Base-by-base conservation (phyloP, 2,113 vertebrate genomes). In the Eidolon helvum region DNA sequence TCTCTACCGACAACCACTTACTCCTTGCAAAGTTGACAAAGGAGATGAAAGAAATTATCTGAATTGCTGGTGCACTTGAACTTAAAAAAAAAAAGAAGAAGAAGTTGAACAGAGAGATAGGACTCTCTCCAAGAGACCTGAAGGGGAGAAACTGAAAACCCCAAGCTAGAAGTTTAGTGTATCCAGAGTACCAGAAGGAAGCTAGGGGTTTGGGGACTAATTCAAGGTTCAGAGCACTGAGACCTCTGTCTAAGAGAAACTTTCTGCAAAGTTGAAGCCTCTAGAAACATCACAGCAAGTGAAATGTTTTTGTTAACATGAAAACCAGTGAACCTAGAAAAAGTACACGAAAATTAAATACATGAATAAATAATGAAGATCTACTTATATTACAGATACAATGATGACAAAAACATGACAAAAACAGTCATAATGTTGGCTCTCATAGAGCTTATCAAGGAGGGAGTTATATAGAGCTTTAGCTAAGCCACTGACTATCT, bases 1-100 rank as follows among this genome's bases (percentile, higher is more conserved):
- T 38, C 38, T 43, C 38, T 83, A 72, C 48, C 21, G 74, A 75
- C 26, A 77, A 91, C 8, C 10, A 96, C 68, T 95, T 97, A 90
- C 61, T 74, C 91, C 38, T 93, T 91, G 33, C 19, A 89, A 74
- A 74, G 35, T n/a, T 87, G 68, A 35, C 24, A 77, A 80, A 71
- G 0, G 55, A 80, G 57, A 68, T 10, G 21, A 65, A 19, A 90
- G 18, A 91, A 48, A 63, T 69, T 69, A 75, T 94, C 40, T 90
- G 26, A 95, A 38, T n/a, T 85, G 8, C 8, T 77, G 22, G 19
- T 85, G 9, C 35, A 69, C 33, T 53, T 61, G 75, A 35, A 79
- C n/a, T 59, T 69, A 35, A 48, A 12, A 35, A 9, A 22, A 9
- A 38, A 18, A n/a, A 22, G 24, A 43, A 87, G 35, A 35, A 48